Evolutionary conservation across 2,797 vertebrate species (phyloP).

Genomic region (Synaphobranchus kaupii): DNA sequence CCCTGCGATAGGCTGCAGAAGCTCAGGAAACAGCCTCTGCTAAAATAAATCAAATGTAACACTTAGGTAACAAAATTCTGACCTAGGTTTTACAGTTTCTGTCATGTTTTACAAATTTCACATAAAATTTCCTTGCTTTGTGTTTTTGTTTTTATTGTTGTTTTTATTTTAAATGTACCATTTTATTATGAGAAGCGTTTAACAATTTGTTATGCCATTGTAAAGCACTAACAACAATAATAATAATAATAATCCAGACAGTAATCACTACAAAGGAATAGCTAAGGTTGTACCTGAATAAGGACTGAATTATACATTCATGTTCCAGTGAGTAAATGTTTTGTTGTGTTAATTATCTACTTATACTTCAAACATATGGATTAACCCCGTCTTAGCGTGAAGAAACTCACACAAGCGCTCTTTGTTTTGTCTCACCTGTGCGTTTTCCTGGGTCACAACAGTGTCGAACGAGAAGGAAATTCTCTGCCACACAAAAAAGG

Average conservation of each 20-base stretch:
- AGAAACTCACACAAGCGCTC: background rate
- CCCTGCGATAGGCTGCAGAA: conserved; percentile 67
- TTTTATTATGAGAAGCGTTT: background rate
- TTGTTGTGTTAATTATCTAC: too few relatives aligned
- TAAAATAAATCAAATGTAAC: conserved; percentile 31
- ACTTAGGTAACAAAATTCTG: background rate
- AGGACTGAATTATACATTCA: background rate
- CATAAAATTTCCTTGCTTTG: background rate
- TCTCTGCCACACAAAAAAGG: conserved; percentile 48
- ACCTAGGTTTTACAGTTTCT: background rate
- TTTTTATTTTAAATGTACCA: background rate
- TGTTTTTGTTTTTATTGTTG: background rate
- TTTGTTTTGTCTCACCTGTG: conserved; percentile 68
- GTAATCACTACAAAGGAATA: background rate
- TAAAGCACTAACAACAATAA: background rate
- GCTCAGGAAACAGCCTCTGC: conserved; percentile 70
- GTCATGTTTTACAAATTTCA: background rate
- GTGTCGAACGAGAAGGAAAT: conserved; percentile 69
- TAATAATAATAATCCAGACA: background rate
- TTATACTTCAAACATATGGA: too few relatives aligned
- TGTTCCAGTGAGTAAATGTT: background rate
- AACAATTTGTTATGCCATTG: background rate
- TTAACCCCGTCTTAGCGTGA: background rate
- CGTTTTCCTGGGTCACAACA: conserved; percentile 63
- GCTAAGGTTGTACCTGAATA: background rate